Evolutionary conservation across 2,797 vertebrate species (phyloP).

Genomic region (Syncerus caffer): DNA sequence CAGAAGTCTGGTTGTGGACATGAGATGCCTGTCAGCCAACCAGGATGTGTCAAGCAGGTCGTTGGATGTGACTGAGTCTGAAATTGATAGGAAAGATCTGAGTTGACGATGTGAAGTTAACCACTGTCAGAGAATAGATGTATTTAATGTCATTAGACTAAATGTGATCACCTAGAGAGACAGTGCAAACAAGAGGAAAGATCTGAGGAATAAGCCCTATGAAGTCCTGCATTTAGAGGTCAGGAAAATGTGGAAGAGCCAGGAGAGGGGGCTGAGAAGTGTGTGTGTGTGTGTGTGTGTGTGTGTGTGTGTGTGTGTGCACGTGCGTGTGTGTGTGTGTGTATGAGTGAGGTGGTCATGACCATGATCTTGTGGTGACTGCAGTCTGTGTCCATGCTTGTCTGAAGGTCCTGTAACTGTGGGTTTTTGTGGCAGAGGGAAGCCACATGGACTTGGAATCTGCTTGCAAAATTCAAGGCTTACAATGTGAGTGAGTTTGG

Average conservation of each 20-base stretch:
- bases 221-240: neutral
- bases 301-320: too few relatives aligned
- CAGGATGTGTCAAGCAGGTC: neutral
- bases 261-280: neutral
- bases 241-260: neutral
- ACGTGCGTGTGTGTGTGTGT: neutral
- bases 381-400: neutral
- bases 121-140: neutral
- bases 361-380: neutral
- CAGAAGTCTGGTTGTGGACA: neutral
- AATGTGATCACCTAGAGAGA: neutral
- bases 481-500: neutral
- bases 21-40: neutral
- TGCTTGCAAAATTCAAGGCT: neutral
- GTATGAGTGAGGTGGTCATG: neutral
- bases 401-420: neutral
- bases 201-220: neutral
- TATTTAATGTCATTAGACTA: neutral
- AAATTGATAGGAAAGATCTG: neutral
- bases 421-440: neutral
- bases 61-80: neutral
- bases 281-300: neutral
- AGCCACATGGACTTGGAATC: neutral
- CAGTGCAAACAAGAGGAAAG: neutral
- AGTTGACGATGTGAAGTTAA: neutral